Conservation (phyloP, 1,140 invertebrate genomes). For the Drosophila subobscura region DNA sequence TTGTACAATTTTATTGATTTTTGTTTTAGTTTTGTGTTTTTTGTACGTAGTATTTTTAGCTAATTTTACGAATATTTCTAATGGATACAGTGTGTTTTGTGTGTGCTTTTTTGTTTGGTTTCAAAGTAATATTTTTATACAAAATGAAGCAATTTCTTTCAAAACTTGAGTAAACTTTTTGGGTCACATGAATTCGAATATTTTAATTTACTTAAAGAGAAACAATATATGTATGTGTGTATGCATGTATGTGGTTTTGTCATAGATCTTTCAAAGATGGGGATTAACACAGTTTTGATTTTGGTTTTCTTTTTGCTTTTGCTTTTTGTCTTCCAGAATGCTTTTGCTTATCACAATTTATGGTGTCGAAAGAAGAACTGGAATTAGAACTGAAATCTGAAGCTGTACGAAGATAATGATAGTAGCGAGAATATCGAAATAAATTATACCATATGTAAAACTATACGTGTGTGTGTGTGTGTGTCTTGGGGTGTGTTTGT, state of each 20-base stretch:
- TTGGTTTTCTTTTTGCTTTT: conserved; percentile 37
- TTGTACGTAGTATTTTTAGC: conserved; percentile 28
- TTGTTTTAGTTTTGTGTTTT: conserved; percentile 25
- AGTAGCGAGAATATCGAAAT: conserved; percentile 48
- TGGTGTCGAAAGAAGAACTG: conserved; percentile 56
- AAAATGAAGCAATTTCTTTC: conserved; percentile 17
- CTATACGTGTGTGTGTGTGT: conserved; percentile 24
- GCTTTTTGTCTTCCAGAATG: conserved; percentile 16
- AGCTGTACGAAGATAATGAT: conserved; percentile 40
- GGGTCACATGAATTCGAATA: conserved; percentile 6
- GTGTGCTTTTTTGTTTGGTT: conserved; percentile 12
- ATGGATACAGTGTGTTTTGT: conserved; percentile 55
- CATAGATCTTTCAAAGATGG: conserved; percentile 82
- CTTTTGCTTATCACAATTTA: conserved; percentile 65
- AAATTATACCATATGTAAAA: conserved; percentile 31
- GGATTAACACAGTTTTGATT: conserved; percentile 67
- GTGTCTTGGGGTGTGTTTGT: conserved; percentile 5
- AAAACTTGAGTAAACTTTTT: conserved; percentile 16
- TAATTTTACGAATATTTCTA: conserved; percentile 60
- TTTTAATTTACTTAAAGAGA: conserved; percentile 33
- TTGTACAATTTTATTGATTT: conserved; percentile 83
- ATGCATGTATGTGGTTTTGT: conserved; percentile 17
- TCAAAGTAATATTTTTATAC: conserved; percentile 23
- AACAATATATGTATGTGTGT: conserved; percentile 1
- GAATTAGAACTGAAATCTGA: conserved; percentile 14